Conservation (phyloP, 2,888 invertebrate species). For the Ligdia adustata region DNA sequence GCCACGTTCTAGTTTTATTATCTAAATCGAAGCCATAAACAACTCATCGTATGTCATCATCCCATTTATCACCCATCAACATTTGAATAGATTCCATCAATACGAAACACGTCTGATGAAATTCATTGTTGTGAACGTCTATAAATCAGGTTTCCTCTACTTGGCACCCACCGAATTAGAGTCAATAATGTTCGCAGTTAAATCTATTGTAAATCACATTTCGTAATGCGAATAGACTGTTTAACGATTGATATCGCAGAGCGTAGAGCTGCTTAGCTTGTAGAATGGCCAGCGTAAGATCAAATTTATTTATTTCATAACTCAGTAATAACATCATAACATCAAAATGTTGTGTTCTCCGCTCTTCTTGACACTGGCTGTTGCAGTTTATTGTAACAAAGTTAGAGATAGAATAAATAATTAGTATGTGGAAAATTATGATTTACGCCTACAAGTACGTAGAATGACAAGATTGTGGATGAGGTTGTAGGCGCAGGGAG, state of each 20-base stretch:
- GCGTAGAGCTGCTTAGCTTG: neutral
- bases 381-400: no score
- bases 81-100: slow-evolving; percentile 10
- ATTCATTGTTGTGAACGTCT: slow-evolving; percentile 11
- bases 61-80: neutral
- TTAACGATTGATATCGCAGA: slow-evolving; percentile 29
- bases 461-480: no score
- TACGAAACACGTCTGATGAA: neutral
- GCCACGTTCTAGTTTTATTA: neutral
- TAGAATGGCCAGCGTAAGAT: neutral
- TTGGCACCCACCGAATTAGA: slow-evolving; percentile 32
- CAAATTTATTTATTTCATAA: no score
- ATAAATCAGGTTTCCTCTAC: slow-evolving; percentile 21
- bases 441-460: no score
- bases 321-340: no score
- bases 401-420: no score
- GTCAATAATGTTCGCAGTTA: slow-evolving; percentile 29
- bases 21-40: slow-evolving; percentile 5
- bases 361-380: no score
- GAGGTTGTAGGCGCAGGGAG: no score
- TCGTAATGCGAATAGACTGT: slow-evolving; percentile 30
- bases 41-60: slow-evolving; percentile 1
- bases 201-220: slow-evolving; percentile 35
- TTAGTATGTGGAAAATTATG: no score
- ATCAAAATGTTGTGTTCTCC: no score